phyloP scores from a whole-genome alignment of 1,140 invertebrate species.

The Lucilia cuprina region DNA sequence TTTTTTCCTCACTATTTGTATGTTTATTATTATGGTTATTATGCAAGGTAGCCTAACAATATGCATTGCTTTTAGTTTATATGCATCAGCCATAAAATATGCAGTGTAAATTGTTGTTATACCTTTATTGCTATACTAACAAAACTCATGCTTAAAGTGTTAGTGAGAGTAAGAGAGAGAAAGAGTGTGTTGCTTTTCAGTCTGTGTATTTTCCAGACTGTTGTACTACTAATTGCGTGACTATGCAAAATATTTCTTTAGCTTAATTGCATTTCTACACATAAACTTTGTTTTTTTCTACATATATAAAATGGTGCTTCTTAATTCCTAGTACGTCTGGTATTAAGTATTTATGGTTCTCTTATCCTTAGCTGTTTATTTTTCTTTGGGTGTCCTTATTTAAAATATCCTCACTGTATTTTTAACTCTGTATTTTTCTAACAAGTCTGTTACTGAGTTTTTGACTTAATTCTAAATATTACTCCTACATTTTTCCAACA shows the following conservation, averaged over 20 bases:
- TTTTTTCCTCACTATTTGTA: not conserved
- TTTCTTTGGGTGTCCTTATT: no score
- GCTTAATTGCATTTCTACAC: conserved; percentile 30
- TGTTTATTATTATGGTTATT: not conserved
- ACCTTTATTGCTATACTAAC: not conserved
- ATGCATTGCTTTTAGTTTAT: not conserved
- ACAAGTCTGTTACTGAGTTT: not conserved
- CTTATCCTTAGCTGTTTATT: not conserved
- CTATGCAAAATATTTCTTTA: conserved; percentile 34
- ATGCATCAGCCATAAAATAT: conserved; percentile 2
- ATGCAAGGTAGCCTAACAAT: not conserved
- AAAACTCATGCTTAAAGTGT: not conserved
- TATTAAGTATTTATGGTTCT: not conserved
- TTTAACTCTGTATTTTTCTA: no score
- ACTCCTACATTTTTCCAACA: not conserved
- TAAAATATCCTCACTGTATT: no score
- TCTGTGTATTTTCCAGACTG: not conserved
- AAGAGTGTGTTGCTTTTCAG: not conserved
- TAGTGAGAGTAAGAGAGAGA: no score
- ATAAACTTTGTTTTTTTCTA: not conserved
- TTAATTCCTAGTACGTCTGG: no score
- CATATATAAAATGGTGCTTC: not conserved
- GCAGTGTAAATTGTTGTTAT: conserved; percentile 13
- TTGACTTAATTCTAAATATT: not conserved
- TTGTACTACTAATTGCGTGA: conserved; percentile 25